Base-by-base conservation (phyloP, 2,113 vertebrate species). In the Phrynocephalus versicolor region DNA sequence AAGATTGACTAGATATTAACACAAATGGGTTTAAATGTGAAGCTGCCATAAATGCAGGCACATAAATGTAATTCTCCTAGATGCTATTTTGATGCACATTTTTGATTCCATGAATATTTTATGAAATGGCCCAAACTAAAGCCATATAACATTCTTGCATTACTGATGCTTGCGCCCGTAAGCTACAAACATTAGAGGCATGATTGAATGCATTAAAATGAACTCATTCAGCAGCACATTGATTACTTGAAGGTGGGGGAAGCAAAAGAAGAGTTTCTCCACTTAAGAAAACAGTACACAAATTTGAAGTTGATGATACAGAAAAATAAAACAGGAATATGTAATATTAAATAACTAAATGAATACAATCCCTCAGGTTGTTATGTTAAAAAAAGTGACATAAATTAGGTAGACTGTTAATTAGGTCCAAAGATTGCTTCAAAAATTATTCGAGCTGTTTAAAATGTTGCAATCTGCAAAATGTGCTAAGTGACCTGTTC, bases 131-230 rank as follows among this genome's bases (percentile, higher is more conserved):
- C 97, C 97, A 98, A 98, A 98, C 97, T 96, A 96, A 98, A 97
- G 97, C 97, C 96, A 98, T 97, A 98, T 98, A 99, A 98, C 97
- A 98, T 97, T 98, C 96, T 96, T 97, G 97, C 97, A 98, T 98
- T 98, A 98, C 97, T 97, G 97, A 98, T 97, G 97, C 96, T 95
- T 97, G 96, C 96, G 96, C 97, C 97, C 97, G 95, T 97, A 96
- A 98, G 97, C 98, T 97, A 98, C 97, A 96, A 98, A 98, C 98
- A 98, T 98, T 98, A 98, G 97, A 97, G 96, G 94, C 96, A 97
- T 97, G 97, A 99, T 98, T 98, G 97, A 98, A 96, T 97, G 97
- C 97, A 98, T 98, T 98, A 98, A 99, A 98, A 99, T 98, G 97
- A 98, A 98, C 97, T 97, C 97, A 97, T 98, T 98, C 97, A 97